Evolutionary conservation across 2,797 vertebrate species (phyloP), one percentile per base, ranked within the genome.

Genomic region (Lagodon rhomboides): DNA sequence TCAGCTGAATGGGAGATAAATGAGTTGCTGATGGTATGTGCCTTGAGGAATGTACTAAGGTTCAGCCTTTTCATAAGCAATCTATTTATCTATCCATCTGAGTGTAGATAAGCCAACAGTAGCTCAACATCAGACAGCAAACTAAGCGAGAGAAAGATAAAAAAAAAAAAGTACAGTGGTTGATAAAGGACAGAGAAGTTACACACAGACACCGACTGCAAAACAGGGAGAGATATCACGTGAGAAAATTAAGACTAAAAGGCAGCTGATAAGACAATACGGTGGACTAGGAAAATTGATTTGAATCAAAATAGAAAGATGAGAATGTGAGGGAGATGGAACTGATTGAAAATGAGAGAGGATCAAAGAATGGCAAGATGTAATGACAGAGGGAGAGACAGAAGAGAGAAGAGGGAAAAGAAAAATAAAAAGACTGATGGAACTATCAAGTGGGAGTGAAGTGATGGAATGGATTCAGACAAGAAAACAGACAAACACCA

Each of bases 401-500:
- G 66, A 47, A 47, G 65, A 55, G 53, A 1, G 54, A 60, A 53
- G 56, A 2, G 54, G 7, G 63, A 43, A 54, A 68, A 79, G 55
- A 38, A 41, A 56, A 38, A 73, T 68, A 11, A 69, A 13, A 50
- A 60, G 44, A 76, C 10, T 27, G 49, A 38, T 38, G 22, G 68
- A 75, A 68, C 5, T 67, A 59, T 72, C 65, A 69, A 51, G 80
- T 79, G 75, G 77, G 77, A 78, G 76, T 58, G 41, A 78, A 83
- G 67, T 86, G 85, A 89, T 80, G 68, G 73, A 77, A 88, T 75
- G 59, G 51, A 86, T 81, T 75, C 54, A 80, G 83, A 87, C 82
- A 88, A 79, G 63, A 85, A 89, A 88, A 86, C 71, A 87, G 60
- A 84, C 75, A 73, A 85, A 85, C 80, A 77, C 6, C 49, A 51